Base-by-base conservation (phyloP, 2,113 vertebrate genomes). In the Prietella phreatophila region DNA sequence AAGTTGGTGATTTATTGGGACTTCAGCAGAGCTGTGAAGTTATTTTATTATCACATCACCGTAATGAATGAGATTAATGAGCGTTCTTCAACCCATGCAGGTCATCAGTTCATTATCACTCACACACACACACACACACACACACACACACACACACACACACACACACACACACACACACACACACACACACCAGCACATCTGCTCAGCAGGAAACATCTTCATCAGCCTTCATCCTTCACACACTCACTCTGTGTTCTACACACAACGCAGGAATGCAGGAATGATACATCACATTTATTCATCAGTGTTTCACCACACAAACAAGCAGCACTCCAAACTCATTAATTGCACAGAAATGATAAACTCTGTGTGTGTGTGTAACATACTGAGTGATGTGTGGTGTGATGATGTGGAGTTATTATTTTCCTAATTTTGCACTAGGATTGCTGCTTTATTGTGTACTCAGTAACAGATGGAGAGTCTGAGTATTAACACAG, bases 61-160 rank as follows among this genome's bases (percentile, higher is more conserved):
- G 22, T 50, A 50, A 50, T 78, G 50, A 78, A 25, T 50, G 73
- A 76, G 73, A 76, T 76, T 76, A 76, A 78, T 78, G 42, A 78
- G 42, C 4, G 13, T 50, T 42, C 75, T 78, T 78, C 75, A 78
- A 78, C 39, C 10, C 10, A 50, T 50, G 0, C 75, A 78, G 75
- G 42, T 78, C 42, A 78, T 15, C 22, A 50, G 39, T 13, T 78
- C 75, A 78, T 78, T 78, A 78, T 47, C 42, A 4, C 36, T 11
- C 8, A 75, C 71, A 42, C 33, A 36, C 33, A 71, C 33, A 71
- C 67, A 71, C 67, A 71, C 67, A 36, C 30, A 17, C 5, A 69
- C 67, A 69, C 67, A 69, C 67, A 69, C 67, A 36, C 36, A 36
- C 36, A 36, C 36, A 36, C 36, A 36, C 36, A 36, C 36, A 36